Evolutionary conservation across 2,113 vertebrate species (phyloP).

Genomic region (Poeciliopsis prolifica): DNA sequence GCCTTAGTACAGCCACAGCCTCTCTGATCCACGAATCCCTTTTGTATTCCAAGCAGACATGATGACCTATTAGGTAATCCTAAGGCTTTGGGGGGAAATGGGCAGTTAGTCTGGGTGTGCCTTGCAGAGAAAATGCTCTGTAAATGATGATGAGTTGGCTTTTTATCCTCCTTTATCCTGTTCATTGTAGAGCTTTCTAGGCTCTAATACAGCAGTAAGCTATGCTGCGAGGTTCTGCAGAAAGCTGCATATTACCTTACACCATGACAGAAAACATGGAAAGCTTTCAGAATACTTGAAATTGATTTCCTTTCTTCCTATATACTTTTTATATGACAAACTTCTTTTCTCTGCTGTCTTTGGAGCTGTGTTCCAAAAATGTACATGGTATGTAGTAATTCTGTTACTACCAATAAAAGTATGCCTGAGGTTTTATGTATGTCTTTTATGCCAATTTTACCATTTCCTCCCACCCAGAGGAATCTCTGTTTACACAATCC

Average conservation of each 20-base stretch:
- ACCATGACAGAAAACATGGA: slow-evolving; percentile 33
- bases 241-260: slow-evolving; percentile 41
- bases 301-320: slow-evolving; percentile 31
- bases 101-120: slow-evolving; percentile 72
- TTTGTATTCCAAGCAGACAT: slow-evolving; percentile 63
- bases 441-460: slow-evolving; percentile 51
- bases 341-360: slow-evolving; percentile 43
- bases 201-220: slow-evolving; percentile 60
- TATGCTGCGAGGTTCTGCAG: slow-evolving; percentile 20
- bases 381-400: slow-evolving; percentile 36
- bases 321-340: slow-evolving; percentile 28
- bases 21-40: slow-evolving; percentile 29
- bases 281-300: slow-evolving; percentile 46
- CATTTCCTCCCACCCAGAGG: slow-evolving; percentile 47
- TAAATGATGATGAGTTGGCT: slow-evolving; percentile 73
- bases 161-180: slow-evolving; percentile 71
- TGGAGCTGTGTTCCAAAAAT: slow-evolving; percentile 29
- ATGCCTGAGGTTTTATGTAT: slow-evolving; percentile 58
- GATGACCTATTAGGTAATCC: slow-evolving; percentile 80
- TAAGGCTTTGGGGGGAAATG: slow-evolving; percentile 72
- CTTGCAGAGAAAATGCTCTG: slow-evolving; percentile 57
- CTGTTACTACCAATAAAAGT: slow-evolving; percentile 52
- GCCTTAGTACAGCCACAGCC: slow-evolving; percentile 23
- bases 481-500: slow-evolving; percentile 70
- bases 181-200: slow-evolving; percentile 59